Conservation (phyloP, 2,797 vertebrate genomes). For the Sebastes nivosus region DNA sequence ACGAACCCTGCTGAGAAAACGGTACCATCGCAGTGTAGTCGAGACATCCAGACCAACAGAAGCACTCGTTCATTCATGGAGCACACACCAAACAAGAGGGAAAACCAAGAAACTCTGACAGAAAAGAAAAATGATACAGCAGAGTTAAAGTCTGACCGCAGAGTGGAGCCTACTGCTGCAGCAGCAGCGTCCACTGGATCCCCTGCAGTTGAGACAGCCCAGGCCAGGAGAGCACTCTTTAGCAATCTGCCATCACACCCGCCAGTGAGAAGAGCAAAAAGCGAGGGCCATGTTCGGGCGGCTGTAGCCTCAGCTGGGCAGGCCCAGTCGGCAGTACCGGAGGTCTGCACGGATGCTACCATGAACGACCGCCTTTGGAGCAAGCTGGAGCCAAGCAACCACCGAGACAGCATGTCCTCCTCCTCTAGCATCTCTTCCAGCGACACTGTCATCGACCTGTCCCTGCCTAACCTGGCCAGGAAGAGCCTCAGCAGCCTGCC, state of each 20-base stretch:
- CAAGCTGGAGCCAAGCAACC: conserved; percentile 86
- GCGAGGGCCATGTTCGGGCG: conserved; percentile 76
- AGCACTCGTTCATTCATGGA: conserved; percentile 12
- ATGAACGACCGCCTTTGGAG: conserved; percentile 91
- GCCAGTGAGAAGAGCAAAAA: conserved; percentile 81
- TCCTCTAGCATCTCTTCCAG: conserved; percentile 96
- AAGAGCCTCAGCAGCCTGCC: conserved; percentile 84
- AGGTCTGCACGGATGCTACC: conserved; percentile 87
- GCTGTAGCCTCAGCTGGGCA: conserved; percentile 15
- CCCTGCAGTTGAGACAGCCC: conserved; percentile 18
- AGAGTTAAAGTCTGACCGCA: conserved; percentile 18
- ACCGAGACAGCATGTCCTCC: conserved; percentile 91
- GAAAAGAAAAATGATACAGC: neutral
- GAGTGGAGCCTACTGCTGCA: conserved; percentile 1
- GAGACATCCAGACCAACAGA: conserved; percentile 11
- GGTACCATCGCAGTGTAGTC: conserved; percentile 1
- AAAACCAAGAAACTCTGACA: neutral
- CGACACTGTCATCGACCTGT: conserved; percentile 93
- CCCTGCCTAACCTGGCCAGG: conserved; percentile 86
- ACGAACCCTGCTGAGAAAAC: conserved; percentile 10
- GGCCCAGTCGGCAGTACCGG: conserved; percentile 79
- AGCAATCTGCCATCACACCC: conserved; percentile 48
- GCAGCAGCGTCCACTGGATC: neutral
- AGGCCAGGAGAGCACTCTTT: conserved; percentile 56
- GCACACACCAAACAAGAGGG: conserved; percentile 3